phyloP scores from a whole-genome alignment of 2,888 invertebrate genomes.

The Sinotaia quadrata region DNA sequence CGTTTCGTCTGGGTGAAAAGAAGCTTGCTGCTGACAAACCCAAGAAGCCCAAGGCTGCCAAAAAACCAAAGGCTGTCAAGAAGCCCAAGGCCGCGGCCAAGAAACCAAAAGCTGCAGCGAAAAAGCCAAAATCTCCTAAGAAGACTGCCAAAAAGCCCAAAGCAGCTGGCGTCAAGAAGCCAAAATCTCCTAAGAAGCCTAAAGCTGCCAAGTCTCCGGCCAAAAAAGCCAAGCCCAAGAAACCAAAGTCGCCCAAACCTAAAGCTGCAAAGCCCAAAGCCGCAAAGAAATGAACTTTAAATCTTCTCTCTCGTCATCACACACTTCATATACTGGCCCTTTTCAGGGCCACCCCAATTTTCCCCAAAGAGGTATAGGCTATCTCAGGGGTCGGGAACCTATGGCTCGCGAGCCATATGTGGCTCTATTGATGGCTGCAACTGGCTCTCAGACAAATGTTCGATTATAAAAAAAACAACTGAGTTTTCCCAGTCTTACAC shows the following conservation, averaged over 20 bases:
- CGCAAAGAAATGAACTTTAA: too few relatives aligned
- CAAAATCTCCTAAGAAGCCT: conserved; percentile 18
- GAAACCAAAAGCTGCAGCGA: background rate
- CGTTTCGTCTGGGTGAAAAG: conserved; percentile 43
- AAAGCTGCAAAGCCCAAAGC: conserved; percentile 1
- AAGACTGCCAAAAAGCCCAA: conserved; percentile 28
- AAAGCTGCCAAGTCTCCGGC: conserved; percentile 25
- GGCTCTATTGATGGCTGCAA: too few relatives aligned
- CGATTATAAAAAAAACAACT: too few relatives aligned
- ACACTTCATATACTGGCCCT: too few relatives aligned
- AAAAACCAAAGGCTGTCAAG: conserved; percentile 22
- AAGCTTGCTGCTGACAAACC: conserved; percentile 26
- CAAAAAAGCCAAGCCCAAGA: conserved; percentile 30
- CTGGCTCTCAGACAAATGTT: too few relatives aligned
- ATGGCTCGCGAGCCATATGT: too few relatives aligned
- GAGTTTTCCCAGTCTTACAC: too few relatives aligned
- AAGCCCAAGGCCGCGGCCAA: background rate
- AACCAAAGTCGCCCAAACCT: background rate
- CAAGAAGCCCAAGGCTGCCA: conserved; percentile 19
- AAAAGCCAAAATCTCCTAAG: conserved; percentile 28
- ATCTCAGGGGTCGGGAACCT: too few relatives aligned
- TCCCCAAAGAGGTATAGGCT: too few relatives aligned
- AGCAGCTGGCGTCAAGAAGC: conserved; percentile 18
- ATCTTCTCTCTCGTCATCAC: too few relatives aligned
- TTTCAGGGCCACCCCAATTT: too few relatives aligned